Conservation (phyloP, 2,888 invertebrate genomes). For the Parnassius mnemosyne region DNA sequence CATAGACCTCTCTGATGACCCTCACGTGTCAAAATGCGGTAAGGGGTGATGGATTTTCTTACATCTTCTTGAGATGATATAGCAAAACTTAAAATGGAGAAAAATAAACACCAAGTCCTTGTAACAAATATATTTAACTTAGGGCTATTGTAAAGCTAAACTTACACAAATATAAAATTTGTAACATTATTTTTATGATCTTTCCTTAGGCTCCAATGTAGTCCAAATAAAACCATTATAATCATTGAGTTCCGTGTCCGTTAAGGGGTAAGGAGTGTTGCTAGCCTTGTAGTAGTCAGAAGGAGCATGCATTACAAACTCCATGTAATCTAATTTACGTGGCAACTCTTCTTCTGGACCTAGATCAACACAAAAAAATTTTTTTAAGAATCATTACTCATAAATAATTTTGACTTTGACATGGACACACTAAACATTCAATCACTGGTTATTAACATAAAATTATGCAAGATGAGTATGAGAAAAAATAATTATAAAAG, state of each 20-base stretch:
- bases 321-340: conserved; percentile 91
- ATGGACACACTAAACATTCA: no score
- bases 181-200: conserved; percentile 38
- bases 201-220: conserved; percentile 74
- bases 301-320: conserved; percentile 96
- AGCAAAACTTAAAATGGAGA: no score
- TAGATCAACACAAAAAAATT: conserved; percentile 39
- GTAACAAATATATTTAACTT: conserved; percentile 14
- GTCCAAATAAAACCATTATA: conserved; percentile 84
- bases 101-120: neutral
- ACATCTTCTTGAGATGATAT: no score
- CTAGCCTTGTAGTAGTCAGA: conserved; percentile 92
- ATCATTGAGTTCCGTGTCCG: conserved; percentile 67
- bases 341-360: conserved; percentile 96
- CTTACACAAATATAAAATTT: conserved; percentile 10
- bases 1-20: no score
- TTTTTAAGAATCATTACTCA: neutral
- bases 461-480: no score
- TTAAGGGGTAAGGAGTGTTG: conserved; percentile 87
- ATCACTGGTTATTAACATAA: no score
- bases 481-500: no score
- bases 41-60: no score
- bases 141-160: conserved; percentile 22
- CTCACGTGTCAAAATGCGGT: no score
- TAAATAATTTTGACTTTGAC: no score